phyloP scores from a whole-genome alignment of 2,113 vertebrate species.

The Brienomyrus brachyistius region DNA sequence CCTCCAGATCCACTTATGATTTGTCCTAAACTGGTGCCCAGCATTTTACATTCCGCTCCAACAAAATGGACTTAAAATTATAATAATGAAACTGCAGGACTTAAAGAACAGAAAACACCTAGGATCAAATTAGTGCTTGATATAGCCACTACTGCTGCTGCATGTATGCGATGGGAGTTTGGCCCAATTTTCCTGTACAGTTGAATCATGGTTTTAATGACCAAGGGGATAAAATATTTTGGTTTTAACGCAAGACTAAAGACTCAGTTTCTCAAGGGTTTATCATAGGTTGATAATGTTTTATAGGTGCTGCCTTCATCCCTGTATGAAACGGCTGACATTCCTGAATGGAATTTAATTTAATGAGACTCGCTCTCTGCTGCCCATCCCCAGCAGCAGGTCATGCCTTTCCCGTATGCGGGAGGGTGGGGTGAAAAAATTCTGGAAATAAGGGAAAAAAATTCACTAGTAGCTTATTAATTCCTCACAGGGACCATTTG shows the following conservation, averaged over 20 bases:
- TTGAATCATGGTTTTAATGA: not conserved
- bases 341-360: not conserved
- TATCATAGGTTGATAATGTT: not conserved
- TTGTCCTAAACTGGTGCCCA: not conserved
- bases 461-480: not conserved
- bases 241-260: not conserved
- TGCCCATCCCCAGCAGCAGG: not conserved
- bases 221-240: not conserved
- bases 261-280: not conserved
- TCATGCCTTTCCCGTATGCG: not conserved
- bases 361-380: not conserved
- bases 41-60: not conserved
- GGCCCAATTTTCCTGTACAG: not conserved
- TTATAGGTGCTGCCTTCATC: not conserved
- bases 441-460: not conserved
- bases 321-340: not conserved
- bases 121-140: not conserved
- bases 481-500: not conserved
- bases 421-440: not conserved
- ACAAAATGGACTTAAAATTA: not conserved
- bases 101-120: not conserved
- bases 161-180: not conserved
- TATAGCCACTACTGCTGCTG: not conserved
- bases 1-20: no score
- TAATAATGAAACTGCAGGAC: not conserved